A percentile compares a stretch with the other conserved stretches of the same genome.
Conservation (phyloP, 2,888 invertebrate species). For the Linyphia triangularis region DNA sequence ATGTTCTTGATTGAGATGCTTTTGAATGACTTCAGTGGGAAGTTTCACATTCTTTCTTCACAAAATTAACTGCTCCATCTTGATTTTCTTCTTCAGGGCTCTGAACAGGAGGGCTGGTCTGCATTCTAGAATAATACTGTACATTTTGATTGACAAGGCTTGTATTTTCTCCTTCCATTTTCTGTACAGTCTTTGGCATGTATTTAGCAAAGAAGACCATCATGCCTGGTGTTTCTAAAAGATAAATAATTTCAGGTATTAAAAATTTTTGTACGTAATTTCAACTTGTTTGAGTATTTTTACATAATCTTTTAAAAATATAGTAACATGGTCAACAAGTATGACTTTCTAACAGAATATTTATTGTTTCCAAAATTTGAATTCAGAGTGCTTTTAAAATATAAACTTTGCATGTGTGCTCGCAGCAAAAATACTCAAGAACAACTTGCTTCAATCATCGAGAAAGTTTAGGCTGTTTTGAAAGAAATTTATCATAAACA, state of each 20-base stretch:
- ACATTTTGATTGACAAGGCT: constrained; percentile 78
- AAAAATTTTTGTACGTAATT: too few relatives aligned
- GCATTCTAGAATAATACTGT: constrained; percentile 80
- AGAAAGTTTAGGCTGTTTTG: too few relatives aligned
- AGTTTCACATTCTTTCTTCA: constrained; percentile 57
- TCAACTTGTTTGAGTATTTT: too few relatives aligned
- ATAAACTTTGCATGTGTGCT: too few relatives aligned
- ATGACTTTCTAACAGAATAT: too few relatives aligned
- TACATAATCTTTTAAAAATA: too few relatives aligned
- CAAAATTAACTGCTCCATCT: constrained; percentile 44
- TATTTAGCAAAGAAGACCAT: constrained; percentile 69
- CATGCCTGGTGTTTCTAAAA: constrained; percentile 61
- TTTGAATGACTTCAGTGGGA: constrained; percentile 24
- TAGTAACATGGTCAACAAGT: too few relatives aligned
- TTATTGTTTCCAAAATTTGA: too few relatives aligned
- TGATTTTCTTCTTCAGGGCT: constrained; percentile 52
- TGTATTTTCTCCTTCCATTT: constrained; percentile 78
- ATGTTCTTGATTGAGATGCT: not conserved
- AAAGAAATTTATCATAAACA: too few relatives aligned
- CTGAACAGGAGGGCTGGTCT: constrained; percentile 7
- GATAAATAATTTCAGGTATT: not conserved
- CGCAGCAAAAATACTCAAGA: too few relatives aligned
- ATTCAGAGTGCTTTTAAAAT: too few relatives aligned
- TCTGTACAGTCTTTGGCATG: constrained; percentile 77
- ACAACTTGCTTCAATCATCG: too few relatives aligned